Percentiles rank a stretch among this genome's conserved stretches.
Evolutionary conservation across 2,888 invertebrate species (phyloP).

Genomic region (Monoplex corrugatus): DNA sequence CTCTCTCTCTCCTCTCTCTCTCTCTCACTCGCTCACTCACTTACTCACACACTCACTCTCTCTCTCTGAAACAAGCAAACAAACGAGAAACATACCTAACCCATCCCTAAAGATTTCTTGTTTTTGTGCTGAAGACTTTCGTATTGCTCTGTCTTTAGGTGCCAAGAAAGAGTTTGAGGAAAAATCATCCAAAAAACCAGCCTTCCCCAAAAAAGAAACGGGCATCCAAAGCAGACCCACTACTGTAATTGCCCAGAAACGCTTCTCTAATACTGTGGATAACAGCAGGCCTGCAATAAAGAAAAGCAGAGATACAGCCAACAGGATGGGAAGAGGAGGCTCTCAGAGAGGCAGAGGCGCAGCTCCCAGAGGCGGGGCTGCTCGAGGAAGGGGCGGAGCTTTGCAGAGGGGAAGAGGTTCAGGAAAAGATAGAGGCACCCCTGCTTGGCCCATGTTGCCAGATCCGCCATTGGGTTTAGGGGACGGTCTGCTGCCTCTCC

Average conservation of each 20-base stretch:
- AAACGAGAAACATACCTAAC: too few relatives aligned
- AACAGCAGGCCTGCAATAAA: background rate
- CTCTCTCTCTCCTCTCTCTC: too few relatives aligned
- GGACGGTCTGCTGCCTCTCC: slow-evolving; percentile 15
- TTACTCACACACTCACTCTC: too few relatives aligned
- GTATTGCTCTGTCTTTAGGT: too few relatives aligned
- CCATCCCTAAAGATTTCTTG: too few relatives aligned
- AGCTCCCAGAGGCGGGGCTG: background rate
- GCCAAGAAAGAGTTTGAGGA: background rate
- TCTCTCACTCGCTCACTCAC: too few relatives aligned
- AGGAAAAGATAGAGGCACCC: background rate
- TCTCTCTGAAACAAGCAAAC: too few relatives aligned
- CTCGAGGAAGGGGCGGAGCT: background rate
- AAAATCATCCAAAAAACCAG: background rate
- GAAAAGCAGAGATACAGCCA: background rate
- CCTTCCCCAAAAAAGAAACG: background rate
- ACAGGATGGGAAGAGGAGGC: background rate
- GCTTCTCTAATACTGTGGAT: too few relatives aligned
- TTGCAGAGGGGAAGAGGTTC: background rate
- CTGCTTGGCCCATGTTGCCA: background rate
- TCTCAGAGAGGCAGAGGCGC: background rate
- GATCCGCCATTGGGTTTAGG: background rate
- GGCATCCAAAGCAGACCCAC: background rate
- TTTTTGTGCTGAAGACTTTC: too few relatives aligned
- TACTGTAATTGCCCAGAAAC: too few relatives aligned